These are phyloP conservation scores for Andrena camellia DNA, from an alignment of 2,888 invertebrate species.

Conservation along the genomic window DNA sequence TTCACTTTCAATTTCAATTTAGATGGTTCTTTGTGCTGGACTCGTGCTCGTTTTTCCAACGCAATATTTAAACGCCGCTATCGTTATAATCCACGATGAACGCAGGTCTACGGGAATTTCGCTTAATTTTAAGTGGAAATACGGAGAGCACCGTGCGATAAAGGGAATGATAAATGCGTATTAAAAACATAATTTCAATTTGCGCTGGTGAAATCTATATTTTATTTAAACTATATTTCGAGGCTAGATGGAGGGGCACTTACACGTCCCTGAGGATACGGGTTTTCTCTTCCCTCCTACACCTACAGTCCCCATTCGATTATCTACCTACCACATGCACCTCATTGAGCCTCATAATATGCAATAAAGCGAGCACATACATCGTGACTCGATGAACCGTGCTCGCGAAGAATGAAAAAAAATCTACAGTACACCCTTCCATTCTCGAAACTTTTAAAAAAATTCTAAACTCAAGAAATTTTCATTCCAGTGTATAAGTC, in stretches of 20 bases:
- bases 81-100: slow-evolving; percentile 34
- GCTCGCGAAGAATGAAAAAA: not conserved
- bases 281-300: slow-evolving; percentile 36
- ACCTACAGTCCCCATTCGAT: slow-evolving; percentile 58
- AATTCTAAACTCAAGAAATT: not conserved
- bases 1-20: slow-evolving; percentile 5
- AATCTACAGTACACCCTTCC: not conserved
- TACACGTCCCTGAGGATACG: slow-evolving; percentile 60
- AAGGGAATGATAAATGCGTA: slow-evolving; percentile 55
- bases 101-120: slow-evolving; percentile 22
- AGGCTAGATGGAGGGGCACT: slow-evolving; percentile 54
- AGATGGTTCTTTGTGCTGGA: not conserved
- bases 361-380: slow-evolving; percentile 53
- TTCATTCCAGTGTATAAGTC: not conserved
- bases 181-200: slow-evolving; percentile 59
- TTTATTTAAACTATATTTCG: slow-evolving; percentile 59
- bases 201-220: slow-evolving; percentile 49
- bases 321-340: slow-evolving; percentile 57
- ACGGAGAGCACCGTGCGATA: not conserved
- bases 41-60: not conserved
- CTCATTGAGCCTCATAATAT: slow-evolving; percentile 58
- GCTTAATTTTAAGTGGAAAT: slow-evolving; percentile 33
- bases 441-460: not conserved
- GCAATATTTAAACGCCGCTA: slow-evolving; percentile 7
- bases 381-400: slow-evolving; percentile 28